phyloP scores from a whole-genome alignment of 2,888 invertebrate species.

The Heliconius ismenius region DNA sequence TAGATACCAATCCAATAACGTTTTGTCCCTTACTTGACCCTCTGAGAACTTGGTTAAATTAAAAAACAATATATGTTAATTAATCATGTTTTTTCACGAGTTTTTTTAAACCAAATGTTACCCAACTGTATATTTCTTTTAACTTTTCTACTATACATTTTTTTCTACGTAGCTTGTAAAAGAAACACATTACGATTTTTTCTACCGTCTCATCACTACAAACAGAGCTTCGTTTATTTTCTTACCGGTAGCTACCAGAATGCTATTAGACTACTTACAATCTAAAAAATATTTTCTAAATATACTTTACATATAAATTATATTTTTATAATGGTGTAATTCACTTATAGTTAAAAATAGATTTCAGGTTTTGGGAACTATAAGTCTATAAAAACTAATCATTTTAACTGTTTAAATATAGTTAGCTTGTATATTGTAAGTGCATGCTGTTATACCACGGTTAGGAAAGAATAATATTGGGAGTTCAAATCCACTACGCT shows the following conservation, averaged over 20 bases:
- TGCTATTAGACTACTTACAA: background rate
- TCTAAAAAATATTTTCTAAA: background rate
- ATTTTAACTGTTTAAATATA: too few species aligned
- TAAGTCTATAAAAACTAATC: too few species aligned
- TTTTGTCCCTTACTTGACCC: background rate
- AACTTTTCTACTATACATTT: background rate
- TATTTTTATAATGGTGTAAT: background rate
- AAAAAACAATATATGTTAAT: background rate
- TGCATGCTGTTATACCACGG: too few species aligned
- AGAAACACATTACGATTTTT: constrained; percentile 9
- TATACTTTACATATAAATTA: background rate
- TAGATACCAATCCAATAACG: background rate
- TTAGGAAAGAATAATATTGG: too few species aligned
- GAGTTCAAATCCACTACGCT: too few species aligned
- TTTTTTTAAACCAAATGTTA: background rate
- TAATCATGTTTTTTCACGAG: background rate
- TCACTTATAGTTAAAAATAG: background rate
- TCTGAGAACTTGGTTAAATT: background rate
- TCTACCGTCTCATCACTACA: background rate
- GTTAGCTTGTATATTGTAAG: too few species aligned
- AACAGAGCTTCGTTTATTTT: background rate
- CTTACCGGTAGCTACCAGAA: background rate
- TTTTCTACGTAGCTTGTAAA: background rate
- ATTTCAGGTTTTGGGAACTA: background rate
- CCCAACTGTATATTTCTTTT: background rate